Conservation (phyloP, 2,113 vertebrate species). For the Zingel zingel region DNA sequence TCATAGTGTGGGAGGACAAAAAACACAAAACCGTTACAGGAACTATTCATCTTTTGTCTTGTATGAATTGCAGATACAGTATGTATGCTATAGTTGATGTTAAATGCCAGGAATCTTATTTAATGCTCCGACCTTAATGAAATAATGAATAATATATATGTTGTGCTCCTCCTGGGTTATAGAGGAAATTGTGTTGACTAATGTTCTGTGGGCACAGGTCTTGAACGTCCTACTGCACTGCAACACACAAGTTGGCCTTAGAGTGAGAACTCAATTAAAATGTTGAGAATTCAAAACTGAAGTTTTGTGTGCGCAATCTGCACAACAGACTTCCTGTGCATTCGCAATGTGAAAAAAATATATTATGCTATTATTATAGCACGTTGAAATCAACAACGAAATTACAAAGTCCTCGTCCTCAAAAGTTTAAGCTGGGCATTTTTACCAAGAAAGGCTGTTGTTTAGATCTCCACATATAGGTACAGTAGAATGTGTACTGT, state of each 20-base stretch:
- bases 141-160: neutral
- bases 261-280: conserved; percentile 15
- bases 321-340: neutral
- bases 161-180: neutral
- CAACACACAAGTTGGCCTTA: conserved; percentile 19
- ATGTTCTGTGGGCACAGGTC: conserved; percentile 10
- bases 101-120: neutral
- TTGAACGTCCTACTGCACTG: conserved; percentile 37
- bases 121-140: conserved; percentile 4
- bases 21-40: neutral
- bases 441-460: neutral
- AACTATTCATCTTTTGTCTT: neutral
- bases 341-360: neutral
- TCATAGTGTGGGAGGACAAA: neutral
- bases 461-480: neutral
- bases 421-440: conserved; percentile 20
- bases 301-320: neutral
- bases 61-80: neutral
- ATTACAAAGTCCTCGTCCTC: conserved; percentile 3
- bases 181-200: neutral
- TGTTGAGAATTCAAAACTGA: conserved; percentile 1
- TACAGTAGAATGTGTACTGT: neutral
- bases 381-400: conserved; percentile 1
- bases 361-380: neutral
- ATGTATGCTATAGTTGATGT: neutral